phyloP scores from a whole-genome alignment of 1,140 invertebrate genomes.

The Whitmania pigra region DNA sequence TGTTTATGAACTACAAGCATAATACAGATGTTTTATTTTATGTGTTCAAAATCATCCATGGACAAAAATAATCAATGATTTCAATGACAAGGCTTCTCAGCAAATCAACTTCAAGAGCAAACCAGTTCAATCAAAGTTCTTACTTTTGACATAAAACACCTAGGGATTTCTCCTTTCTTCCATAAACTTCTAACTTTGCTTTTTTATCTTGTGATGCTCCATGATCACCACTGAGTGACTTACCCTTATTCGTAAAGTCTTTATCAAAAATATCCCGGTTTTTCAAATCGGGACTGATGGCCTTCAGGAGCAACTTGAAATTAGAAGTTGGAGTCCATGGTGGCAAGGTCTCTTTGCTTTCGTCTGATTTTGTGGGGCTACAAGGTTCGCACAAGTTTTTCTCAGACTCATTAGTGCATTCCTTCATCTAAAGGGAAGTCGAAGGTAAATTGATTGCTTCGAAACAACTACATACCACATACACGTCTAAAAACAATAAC shows the following conservation, averaged over 20 bases:
- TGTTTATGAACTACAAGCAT: not conserved
- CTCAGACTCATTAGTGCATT: no score
- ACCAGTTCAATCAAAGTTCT: not conserved
- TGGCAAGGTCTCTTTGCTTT: not conserved
- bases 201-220: not conserved
- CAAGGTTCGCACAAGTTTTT: no score
- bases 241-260: slow-evolving; percentile 9
- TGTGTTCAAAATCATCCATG: no score
- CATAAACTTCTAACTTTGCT: slow-evolving; percentile 27
- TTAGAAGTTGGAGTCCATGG: slow-evolving; percentile 42
- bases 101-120: no score
- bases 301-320: slow-evolving; percentile 40
- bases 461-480: no score
- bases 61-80: no score
- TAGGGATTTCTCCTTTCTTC: slow-evolving; percentile 40
- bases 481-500: no score
- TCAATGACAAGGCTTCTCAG: no score
- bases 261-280: slow-evolving; percentile 23
- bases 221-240: slow-evolving; percentile 15
- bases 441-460: no score
- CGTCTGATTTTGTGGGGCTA: slow-evolving; percentile 23
- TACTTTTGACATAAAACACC: slow-evolving; percentile 42
- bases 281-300: slow-evolving; percentile 40
- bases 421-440: no score
- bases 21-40: not conserved